Conservation (phyloP, 2,113 vertebrate genomes). For the Murina feae region DNA sequence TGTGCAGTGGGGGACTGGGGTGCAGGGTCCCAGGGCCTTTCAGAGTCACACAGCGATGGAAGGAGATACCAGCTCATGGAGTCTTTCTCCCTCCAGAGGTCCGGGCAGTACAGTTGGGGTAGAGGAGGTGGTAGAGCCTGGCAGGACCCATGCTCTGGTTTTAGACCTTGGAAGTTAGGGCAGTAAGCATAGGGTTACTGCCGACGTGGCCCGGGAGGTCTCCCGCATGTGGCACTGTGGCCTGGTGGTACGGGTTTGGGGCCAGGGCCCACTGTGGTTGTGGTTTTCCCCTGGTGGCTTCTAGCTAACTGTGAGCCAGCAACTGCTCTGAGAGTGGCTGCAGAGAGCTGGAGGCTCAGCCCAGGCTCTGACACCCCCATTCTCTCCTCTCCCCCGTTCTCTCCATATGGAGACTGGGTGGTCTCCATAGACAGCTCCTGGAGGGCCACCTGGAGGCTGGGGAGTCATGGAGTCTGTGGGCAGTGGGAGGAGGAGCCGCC, state of each 20-base stretch:
- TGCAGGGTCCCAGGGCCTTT: background rate
- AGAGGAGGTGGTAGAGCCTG: background rate
- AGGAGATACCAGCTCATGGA: background rate
- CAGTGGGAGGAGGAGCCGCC: background rate
- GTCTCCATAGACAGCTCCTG: background rate
- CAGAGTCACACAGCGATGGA: background rate
- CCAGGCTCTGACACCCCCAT: background rate
- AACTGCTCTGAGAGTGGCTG: background rate
- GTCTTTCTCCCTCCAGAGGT: background rate
- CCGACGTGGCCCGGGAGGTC: background rate
- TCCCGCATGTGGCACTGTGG: background rate
- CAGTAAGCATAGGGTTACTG: background rate
- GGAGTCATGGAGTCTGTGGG: background rate
- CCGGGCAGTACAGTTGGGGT: background rate
- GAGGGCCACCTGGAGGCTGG: background rate
- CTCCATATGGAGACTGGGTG: background rate
- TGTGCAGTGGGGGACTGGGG: background rate
- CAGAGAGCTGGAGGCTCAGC: background rate
- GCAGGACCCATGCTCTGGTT: background rate
- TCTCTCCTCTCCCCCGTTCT: background rate
- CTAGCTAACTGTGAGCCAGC: background rate
- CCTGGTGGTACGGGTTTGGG: slow-evolving; percentile 21
- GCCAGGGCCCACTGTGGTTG: slow-evolving; percentile 30
- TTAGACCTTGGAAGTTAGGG: background rate
- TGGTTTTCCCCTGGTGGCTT: slow-evolving; percentile 63